Evolutionary conservation across 2,113 vertebrate species (phyloP).

Genomic region (Vulpes lagopus): DNA sequence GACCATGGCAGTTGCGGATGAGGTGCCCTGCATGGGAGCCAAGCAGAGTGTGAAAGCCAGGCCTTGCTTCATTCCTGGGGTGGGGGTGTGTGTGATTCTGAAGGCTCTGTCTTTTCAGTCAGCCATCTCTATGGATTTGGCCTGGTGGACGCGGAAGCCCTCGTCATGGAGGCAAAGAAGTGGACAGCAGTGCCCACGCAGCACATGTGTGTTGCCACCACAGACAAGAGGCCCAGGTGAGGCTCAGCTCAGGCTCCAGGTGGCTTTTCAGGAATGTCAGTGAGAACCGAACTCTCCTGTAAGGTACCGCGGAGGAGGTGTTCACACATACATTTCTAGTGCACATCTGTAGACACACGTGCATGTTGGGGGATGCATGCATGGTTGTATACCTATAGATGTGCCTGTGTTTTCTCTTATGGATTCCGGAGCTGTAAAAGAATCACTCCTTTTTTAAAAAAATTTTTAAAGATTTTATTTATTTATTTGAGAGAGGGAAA

Average conservation of each 20-base stretch:
- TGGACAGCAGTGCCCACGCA: slow-evolving; percentile 93
- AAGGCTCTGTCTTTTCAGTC: slow-evolving; percentile 90
- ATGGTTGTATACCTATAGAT: accelerated
- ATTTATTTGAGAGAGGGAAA: too few species aligned
- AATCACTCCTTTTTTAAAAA: not conserved
- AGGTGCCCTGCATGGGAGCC: accelerated
- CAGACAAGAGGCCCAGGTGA: slow-evolving; percentile 92
- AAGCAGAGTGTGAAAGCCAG: accelerated
- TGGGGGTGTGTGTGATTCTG: slow-evolving; percentile 69
- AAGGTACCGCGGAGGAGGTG: accelerated
- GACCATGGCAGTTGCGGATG: accelerated
- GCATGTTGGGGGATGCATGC: not conserved
- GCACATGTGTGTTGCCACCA: slow-evolving; percentile 89
- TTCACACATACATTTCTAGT: not conserved
- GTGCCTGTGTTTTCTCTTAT: not conserved
- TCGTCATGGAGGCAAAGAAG: slow-evolving; percentile 93
- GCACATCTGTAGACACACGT: accelerated
- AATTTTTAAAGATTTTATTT: too few species aligned
- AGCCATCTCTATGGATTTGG: slow-evolving; percentile 98
- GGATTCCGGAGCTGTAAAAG: not conserved
- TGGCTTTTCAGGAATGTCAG: accelerated
- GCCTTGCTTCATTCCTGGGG: not conserved
- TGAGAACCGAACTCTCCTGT: not conserved
- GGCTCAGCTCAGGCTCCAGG: not conserved
- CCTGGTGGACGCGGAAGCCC: slow-evolving; percentile 95